Evolutionary conservation across 2,113 vertebrate genomes (phyloP), one percentile per base, ranked within the genome.

Genomic region (Etia nguti): DNA sequence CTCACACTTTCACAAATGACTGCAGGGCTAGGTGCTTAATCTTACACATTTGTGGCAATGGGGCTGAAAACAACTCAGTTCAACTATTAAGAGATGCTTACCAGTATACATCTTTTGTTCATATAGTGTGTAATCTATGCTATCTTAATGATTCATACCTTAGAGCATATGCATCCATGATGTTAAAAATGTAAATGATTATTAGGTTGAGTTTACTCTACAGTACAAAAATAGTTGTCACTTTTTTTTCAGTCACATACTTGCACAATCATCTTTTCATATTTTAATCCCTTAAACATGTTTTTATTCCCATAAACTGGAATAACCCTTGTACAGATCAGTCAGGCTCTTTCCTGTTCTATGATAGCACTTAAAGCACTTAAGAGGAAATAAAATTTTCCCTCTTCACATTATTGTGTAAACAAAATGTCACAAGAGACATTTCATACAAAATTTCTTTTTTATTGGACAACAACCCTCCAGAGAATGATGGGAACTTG

Each of bases 401-500:
- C 68, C 68, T 46, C n/a, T 46, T 46, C 22, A 26, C 6, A 10
- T 73, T 73, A 73, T 18, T 73, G n/a, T 73, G 38, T 73, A 46
- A 73, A 26, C 22, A 73, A 73, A 24, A 73, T 26, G 68, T 0
- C 38, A 73, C 5, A 1, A 73, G 38, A 73, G 0, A 46, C 65
- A 31, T 60, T 60, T 18, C 26, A 43, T 46, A 70, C 41, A 7
- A 3, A 1, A 0, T 0, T 2, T 13, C 13, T 46, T 16, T 22
- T 68, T 22, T 43, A 43, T 70, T 26, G 5, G 12, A 24, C 36
- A 43, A 3, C 65, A 70, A 24, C n/a, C 36, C n/a, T 24, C 36
- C 11, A 68, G 36, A 1, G 62, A 68, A 24, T 9, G 36, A 24
- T 15, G 7, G 2, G 20, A 15, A 41, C 7, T 68, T 68, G 60